Base-by-base conservation (phyloP, 2,113 vertebrate species). In the Siniperca knerii region DNA sequence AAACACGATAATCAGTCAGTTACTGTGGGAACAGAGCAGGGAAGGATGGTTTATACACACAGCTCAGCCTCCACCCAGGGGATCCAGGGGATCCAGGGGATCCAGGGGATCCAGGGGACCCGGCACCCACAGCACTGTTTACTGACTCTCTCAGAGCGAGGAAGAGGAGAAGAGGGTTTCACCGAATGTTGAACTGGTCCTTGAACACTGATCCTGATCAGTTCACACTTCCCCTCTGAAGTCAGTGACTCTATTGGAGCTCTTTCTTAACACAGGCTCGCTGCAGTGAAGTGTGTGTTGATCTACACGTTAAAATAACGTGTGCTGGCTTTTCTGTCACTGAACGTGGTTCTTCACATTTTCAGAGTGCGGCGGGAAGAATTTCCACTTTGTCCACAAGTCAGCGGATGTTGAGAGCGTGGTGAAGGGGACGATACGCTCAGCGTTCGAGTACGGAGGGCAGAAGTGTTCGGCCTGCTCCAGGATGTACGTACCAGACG, bases 401-500 rank as follows among this genome's bases (percentile, higher is more conserved):
- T 98, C 98, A 0, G 98, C 98, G 0, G 96, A 99, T 0, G 86
- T 98, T 37, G 82, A 54, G 83, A 98, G 97, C 13, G 98, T 97
- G 80, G 97, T 97, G 90, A 97, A 83, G 4, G 98, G 97, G 2
- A 98, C 97, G 0, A 91, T 99, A 77, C 98, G 97, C 94, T 98
- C 98, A 0, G 98, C 98, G 40, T 99, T 99, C 0, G 98, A 99
- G 93, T 99, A 96, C 5, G 95, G 97, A 0, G 98, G 98, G 2
- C 98, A 99, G 92, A 99, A 99, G 89, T 99, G 98, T 90, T 99
- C 98, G 0, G 98, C 98, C 54, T 99, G 98, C 92, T 99, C 98
- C 4, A 95, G 98, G 90, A 97, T 99, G 94, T 99, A 99, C 10
- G 97, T 95, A 3, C 97, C 98, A 0, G 93, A 94, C 92, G 95